Base-by-base conservation (phyloP, 1,140 invertebrate species). In the Camponotus floridanus region DNA sequence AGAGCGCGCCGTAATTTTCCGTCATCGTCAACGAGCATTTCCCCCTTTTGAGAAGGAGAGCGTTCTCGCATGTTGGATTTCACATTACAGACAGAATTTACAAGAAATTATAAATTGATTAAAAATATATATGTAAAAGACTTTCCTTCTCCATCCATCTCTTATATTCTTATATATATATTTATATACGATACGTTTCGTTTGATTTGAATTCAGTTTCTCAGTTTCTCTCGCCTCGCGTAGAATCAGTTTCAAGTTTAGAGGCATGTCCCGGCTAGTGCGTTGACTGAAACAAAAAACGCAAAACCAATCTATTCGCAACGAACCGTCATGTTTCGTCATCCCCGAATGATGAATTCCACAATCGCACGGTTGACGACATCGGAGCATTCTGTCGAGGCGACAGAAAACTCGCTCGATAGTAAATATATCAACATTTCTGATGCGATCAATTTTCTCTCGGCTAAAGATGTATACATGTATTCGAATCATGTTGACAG, bases 11-110 rank as follows among this genome's bases (percentile, higher is more conserved):
- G 76, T 83, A 68, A 48, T 74, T 55, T 65, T 55, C 3, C 70
- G 76, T n/a, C n/a, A 87, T 74, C 70, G 51, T 87, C 71, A 87
- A 90, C 71, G 80, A 90, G 73, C 68, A 51, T 83, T 87, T 90
- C 64, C 88, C 86, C 74, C 86, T 87, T 73, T 71, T 81, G 64
- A 80, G 26, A 26, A 26, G 26, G 26, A 26, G 26, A 26, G 26
- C 26, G 1, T 0, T 26, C 33, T 57, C 13, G 51, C 15, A 2
- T 1, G 2, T 45, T 9, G 21, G 5, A 73, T 81, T 81, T 59
- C 36, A 65, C 21, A n/a, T 3, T 26, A 26, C 26, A 26, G 26
- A 26, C 26, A 26, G 26, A 26, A 26, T 26, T 26, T 26, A 26
- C 26, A 26, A 26, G 26, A 26, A 26, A 26, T 26, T 26, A 26